A percentile compares a stretch with the other conserved stretches of the same genome.
phyloP scores from a whole-genome alignment of 2,888 invertebrate species.

The Conchocele bisecta region DNA sequence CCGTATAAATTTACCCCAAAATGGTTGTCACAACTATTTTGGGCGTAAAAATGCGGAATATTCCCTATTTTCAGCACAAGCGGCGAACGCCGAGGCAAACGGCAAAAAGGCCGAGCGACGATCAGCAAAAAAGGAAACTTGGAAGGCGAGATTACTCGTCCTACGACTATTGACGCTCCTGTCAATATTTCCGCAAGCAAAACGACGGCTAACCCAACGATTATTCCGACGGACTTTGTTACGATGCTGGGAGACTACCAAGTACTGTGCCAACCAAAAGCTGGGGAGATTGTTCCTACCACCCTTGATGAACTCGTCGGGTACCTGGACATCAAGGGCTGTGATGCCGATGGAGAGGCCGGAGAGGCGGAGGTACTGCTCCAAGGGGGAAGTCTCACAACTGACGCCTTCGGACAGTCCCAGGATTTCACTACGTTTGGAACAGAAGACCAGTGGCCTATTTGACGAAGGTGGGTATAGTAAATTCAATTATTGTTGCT shows the following conservation, averaged over 20 bases:
- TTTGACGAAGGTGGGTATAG: constrained; percentile 76
- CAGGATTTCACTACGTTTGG: constrained; percentile 73
- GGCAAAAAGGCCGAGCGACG: constrained; percentile 33
- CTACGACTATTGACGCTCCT: constrained; percentile 43
- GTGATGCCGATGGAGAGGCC: constrained; percentile 21
- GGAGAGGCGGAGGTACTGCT: constrained; percentile 36
- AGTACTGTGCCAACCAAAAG: constrained; percentile 54
- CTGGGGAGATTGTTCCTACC: constrained; percentile 68
- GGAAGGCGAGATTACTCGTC: constrained; percentile 35
- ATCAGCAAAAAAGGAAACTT: constrained; percentile 32
- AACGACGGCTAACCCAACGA: constrained; percentile 32
- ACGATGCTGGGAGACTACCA: constrained; percentile 54
- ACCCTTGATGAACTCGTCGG: constrained; percentile 74
- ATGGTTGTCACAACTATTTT: not conserved
- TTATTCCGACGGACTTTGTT: constrained; percentile 51
- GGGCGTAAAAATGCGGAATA: not conserved
- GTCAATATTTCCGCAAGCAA: constrained; percentile 36
- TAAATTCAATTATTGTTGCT: too few relatives aligned
- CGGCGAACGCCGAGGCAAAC: constrained; percentile 32
- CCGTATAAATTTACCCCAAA: not conserved
- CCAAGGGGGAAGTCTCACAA: constrained; percentile 39
- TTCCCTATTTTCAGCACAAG: constrained; percentile 43
- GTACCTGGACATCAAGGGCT: constrained; percentile 70
- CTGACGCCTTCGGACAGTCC: constrained; percentile 58
- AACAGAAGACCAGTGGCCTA: constrained; percentile 78